A percentile compares a stretch with the other conserved stretches of the same genome.
Evolutionary conservation across 1,140 invertebrate species (phyloP).

Genomic region (Mamestra configurata): DNA sequence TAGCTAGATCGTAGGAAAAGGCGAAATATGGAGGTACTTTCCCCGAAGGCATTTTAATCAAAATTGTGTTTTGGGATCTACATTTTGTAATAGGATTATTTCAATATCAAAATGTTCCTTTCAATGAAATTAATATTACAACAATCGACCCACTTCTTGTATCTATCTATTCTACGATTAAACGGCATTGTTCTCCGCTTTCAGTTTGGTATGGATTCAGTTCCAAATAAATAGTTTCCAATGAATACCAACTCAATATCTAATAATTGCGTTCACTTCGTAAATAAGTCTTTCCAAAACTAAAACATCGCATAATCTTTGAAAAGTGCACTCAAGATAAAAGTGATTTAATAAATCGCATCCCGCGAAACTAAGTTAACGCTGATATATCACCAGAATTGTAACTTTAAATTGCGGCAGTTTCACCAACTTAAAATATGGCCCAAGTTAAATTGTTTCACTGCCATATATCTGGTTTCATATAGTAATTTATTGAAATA

Average conservation of each 20-base stretch:
- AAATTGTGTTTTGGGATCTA: neutral
- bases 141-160: too few species aligned
- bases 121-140: too few species aligned
- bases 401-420: conserved; percentile 36
- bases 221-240: too few species aligned
- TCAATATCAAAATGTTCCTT: too few species aligned
- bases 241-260: too few species aligned
- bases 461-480: conserved; percentile 14
- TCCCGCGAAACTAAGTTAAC: neutral
- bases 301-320: neutral
- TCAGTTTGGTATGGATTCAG: too few species aligned
- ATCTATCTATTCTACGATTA: too few species aligned
- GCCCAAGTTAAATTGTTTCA: conserved; percentile 57
- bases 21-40: neutral
- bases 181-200: too few species aligned
- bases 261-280: too few species aligned
- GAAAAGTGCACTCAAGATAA: neutral
- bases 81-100: too few species aligned
- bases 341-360: neutral
- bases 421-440: conserved; percentile 51
- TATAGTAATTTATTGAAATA: conserved; percentile 47
- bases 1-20: neutral
- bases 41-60: neutral
- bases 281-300: neutral
- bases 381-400: conserved; percentile 44